These are phyloP conservation scores for Leptinotarsa texana DNA, from an alignment of 1,140 invertebrate species.

Conservation along the genomic window DNA sequence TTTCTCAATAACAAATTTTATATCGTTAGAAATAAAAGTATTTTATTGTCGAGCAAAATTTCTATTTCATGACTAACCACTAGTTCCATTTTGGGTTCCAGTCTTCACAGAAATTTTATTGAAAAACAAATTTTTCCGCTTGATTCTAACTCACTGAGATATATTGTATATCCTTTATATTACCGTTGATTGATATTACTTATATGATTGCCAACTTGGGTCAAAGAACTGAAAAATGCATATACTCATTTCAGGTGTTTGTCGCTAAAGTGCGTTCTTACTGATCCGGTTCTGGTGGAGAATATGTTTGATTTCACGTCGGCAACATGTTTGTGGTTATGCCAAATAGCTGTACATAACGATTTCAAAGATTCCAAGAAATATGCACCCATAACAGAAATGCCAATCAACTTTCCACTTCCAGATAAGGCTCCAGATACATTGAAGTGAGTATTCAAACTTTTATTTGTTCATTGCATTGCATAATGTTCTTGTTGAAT, in stretches of 20 bases:
- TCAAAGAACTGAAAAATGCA: too few species aligned
- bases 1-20: too few species aligned
- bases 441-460: conserved; percentile 59
- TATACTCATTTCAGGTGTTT: conserved; percentile 61
- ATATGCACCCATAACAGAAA: conserved; percentile 62
- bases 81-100: too few species aligned
- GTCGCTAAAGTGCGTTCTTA: conserved; percentile 69
- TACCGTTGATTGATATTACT: background rate
- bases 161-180: background rate
- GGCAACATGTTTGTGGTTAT: conserved; percentile 81
- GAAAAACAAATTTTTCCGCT: too few species aligned
- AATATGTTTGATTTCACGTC: conserved; percentile 77
- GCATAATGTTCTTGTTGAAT: too few species aligned
- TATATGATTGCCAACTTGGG: background rate
- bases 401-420: conserved; percentile 69
- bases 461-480: background rate
- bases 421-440: conserved; percentile 64
- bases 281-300: conserved; percentile 71
- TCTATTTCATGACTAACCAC: too few species aligned
- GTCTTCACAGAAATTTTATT: too few species aligned
- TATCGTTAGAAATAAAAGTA: too few species aligned
- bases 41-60: too few species aligned
- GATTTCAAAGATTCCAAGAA: conserved; percentile 47
- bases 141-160: too few species aligned
- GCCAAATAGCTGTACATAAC: conserved; percentile 69